Evolutionary conservation across 2,888 invertebrate genomes (phyloP).

Genomic region (Microplitis deprimator): DNA sequence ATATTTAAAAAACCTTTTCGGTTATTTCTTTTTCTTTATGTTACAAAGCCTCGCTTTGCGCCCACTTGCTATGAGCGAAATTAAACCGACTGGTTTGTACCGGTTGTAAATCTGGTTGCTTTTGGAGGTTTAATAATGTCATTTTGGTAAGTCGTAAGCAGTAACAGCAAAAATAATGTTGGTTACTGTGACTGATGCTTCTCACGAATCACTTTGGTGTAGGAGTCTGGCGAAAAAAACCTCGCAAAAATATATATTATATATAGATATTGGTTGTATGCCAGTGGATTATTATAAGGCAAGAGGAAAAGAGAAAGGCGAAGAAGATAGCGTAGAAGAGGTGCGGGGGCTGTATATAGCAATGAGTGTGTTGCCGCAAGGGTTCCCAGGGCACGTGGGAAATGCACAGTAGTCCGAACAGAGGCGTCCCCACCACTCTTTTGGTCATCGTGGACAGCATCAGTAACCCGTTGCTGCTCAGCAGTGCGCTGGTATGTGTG

Average conservation of each 20-base stretch:
- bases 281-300: slow-evolving; percentile 12
- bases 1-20: not conserved
- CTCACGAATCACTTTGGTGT: slow-evolving; percentile 15
- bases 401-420: slow-evolving; percentile 76
- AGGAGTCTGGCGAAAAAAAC: not conserved
- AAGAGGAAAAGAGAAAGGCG: slow-evolving; percentile 43
- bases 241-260: not conserved
- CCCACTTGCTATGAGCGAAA: too few relatives aligned
- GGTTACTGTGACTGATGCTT: not conserved
- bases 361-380: slow-evolving; percentile 66
- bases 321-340: slow-evolving; percentile 23
- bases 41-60: not conserved
- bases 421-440: slow-evolving; percentile 48
- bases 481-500: slow-evolving; percentile 45
- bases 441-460: slow-evolving; percentile 45
- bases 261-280: not conserved
- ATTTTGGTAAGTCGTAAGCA: slow-evolving; percentile 37
- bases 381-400: slow-evolving; percentile 76
- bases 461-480: slow-evolving; percentile 56
- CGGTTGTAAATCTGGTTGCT: not conserved
- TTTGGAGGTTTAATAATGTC: not conserved
- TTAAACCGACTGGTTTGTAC: not conserved
- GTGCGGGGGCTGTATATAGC: slow-evolving; percentile 46
- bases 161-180: slow-evolving; percentile 15
- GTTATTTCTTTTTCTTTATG: slow-evolving; percentile 5